Evolutionary conservation across 2,113 vertebrate species (phyloP).

Genomic region (Struthio camelus): DNA sequence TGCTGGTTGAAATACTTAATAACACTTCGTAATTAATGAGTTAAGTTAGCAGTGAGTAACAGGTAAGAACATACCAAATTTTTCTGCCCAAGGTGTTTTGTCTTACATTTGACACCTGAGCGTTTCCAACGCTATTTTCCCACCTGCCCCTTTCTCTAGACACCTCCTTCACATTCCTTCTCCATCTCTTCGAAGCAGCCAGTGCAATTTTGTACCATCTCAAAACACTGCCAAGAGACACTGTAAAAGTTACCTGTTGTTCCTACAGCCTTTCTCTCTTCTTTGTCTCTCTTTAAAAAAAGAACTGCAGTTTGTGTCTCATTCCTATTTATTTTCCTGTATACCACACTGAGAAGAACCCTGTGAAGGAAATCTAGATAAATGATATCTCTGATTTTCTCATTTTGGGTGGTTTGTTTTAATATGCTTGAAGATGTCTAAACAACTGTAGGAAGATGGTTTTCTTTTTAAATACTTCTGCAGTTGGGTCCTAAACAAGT

Average conservation of each 20-base stretch:
- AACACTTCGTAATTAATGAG: background rate
- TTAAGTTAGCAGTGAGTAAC: background rate
- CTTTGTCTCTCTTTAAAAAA: background rate
- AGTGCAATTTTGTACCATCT: background rate
- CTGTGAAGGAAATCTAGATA: background rate
- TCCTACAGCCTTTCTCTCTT: background rate
- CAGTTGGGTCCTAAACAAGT: background rate
- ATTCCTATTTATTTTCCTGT: background rate
- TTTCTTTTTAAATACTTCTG: background rate
- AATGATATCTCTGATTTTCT: background rate
- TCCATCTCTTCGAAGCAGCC: background rate
- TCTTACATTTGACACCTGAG: background rate
- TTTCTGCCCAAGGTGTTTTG: background rate
- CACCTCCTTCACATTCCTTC: background rate
- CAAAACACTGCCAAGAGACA: background rate
- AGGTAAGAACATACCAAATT: background rate
- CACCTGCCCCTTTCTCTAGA: background rate
- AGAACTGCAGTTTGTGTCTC: background rate
- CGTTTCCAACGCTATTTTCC: background rate
- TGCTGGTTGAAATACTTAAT: no score
- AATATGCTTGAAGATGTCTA: accelerated
- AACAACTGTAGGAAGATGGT: background rate
- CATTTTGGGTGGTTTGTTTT: background rate
- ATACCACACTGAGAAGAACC: accelerated
- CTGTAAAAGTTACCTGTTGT: accelerated